Evolutionary conservation across 2,797 vertebrate species (phyloP).

Genomic region (Ctenopoma multispine): DNA sequence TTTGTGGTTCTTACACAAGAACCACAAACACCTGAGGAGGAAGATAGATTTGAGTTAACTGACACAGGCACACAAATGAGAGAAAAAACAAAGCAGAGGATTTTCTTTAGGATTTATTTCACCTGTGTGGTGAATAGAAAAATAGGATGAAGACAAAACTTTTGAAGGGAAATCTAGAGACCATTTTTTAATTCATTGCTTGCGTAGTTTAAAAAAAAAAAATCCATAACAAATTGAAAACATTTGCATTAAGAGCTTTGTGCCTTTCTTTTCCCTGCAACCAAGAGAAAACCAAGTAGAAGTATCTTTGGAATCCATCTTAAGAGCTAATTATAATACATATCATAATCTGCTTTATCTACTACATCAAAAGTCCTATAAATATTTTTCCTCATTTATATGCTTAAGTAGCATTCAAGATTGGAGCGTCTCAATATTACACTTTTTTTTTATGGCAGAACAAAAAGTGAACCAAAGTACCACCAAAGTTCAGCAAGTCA

Average conservation of each 20-base stretch:
- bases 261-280: constrained; percentile 87
- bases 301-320: constrained; percentile 88
- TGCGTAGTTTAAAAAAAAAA: constrained; percentile 70
- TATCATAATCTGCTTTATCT: constrained; percentile 85
- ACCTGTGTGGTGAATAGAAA: constrained; percentile 86
- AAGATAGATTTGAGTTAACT: constrained; percentile 22
- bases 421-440: constrained; percentile 82
- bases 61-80: constrained; percentile 44
- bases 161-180: constrained; percentile 87
- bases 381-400: constrained; percentile 87
- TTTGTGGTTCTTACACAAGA: constrained; percentile 24
- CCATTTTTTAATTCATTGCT: constrained; percentile 85
- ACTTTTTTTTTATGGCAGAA: constrained; percentile 76
- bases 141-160: constrained; percentile 88
- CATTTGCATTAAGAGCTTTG: constrained; percentile 89
- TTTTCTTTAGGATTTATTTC: constrained; percentile 87
- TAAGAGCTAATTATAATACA: constrained; percentile 87
- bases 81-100: constrained; percentile 53
- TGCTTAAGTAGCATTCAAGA: constrained; percentile 86
- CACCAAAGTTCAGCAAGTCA: constrained; percentile 86
- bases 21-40: constrained; percentile 66
- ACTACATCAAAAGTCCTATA: constrained; percentile 88
- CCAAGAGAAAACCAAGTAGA: constrained; percentile 85
- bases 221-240: constrained; percentile 80
- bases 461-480: constrained; percentile 82